These are phyloP conservation scores for Gobionotothen gibberifrons DNA, from an alignment of 2,797 vertebrate genomes.

Conservation along the genomic window DNA sequence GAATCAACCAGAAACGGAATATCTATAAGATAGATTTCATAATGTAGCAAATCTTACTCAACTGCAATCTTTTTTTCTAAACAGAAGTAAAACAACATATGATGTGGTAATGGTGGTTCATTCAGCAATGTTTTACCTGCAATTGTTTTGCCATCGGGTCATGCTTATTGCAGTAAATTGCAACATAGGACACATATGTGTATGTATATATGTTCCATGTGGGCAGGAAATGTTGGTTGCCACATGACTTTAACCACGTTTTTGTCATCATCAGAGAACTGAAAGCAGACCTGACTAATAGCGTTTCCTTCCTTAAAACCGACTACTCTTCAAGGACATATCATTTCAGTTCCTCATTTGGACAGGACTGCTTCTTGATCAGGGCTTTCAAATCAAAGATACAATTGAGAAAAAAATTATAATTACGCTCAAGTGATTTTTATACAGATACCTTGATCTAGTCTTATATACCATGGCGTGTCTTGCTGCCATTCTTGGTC, in stretches of 20 bases:
- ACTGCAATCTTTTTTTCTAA: not conserved
- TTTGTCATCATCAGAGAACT: conserved; percentile 49
- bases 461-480: conserved; percentile 38
- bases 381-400: not conserved
- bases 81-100: not conserved
- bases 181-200: not conserved
- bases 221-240: not conserved
- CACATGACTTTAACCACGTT: conserved; percentile 13
- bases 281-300: conserved; percentile 59
- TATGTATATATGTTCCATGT: conserved; percentile 4
- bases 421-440: not conserved
- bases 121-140: not conserved
- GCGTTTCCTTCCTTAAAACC: conserved; percentile 23
- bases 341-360: not conserved
- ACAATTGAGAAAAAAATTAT: not conserved
- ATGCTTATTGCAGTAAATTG: not conserved
- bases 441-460: not conserved
- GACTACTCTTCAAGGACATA: conserved; percentile 41
- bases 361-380: not conserved
- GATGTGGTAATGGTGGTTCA: not conserved
- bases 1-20: not conserved
- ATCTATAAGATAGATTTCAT: not conserved
- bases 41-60: not conserved
- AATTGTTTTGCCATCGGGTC: not conserved
- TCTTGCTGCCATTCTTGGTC: conserved; percentile 24